Percentiles rank a stretch among this genome's conserved stretches.
Evolutionary conservation across 2,113 vertebrate genomes (phyloP).

Genomic region (Carassius carassius): DNA sequence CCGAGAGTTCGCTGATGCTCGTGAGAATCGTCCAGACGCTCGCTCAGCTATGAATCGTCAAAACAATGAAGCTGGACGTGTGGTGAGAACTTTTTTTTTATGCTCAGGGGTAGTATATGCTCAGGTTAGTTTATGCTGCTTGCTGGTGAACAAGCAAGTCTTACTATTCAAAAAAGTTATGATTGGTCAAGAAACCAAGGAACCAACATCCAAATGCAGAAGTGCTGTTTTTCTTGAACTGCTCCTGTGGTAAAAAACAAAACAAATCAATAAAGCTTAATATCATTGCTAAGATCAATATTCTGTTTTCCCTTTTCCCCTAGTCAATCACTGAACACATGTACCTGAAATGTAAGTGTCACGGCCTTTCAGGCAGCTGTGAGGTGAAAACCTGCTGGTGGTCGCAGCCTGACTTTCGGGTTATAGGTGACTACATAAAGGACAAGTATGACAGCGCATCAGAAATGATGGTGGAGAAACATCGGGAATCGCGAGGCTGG

Average conservation of each 20-base stretch:
- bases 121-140: neutral
- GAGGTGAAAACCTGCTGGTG: conserved; percentile 99
- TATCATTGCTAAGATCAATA: neutral
- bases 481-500: conserved; percentile 94
- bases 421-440: conserved; percentile 95
- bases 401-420: conserved; percentile 94
- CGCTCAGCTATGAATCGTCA: conserved; percentile 98
- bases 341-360: conserved; percentile 97
- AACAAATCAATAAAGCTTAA: too few species aligned
- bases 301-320: neutral
- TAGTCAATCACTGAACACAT: conserved; percentile 97
- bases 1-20: conserved; percentile 91
- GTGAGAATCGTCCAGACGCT: conserved; percentile 93
- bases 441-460: conserved; percentile 99
- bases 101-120: neutral
- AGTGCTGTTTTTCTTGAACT: neutral
- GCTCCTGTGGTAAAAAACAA: neutral
- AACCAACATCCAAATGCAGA: neutral
- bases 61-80: conserved; percentile 96
- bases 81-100: conserved; percentile 71
- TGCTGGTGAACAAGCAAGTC: neutral
- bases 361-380: conserved; percentile 95
- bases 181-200: neutral
- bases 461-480: conserved; percentile 98
- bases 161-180: neutral